Base-by-base conservation (phyloP, 1,140 invertebrate genomes). In the Neoseiulus cucumeris region DNA sequence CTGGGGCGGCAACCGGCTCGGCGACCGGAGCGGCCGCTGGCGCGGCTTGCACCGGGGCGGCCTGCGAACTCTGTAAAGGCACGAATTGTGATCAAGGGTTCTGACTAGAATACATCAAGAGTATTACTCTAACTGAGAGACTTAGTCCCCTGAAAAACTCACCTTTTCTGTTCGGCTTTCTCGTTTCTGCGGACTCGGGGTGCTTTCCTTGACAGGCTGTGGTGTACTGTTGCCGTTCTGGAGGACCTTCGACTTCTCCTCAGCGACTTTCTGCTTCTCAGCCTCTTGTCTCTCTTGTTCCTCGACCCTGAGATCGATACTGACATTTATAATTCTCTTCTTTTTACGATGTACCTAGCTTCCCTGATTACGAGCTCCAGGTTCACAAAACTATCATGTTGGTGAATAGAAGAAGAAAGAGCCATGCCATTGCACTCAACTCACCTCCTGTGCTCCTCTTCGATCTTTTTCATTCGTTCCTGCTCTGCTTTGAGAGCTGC, bases 401-500 rank as follows among this genome's bases (percentile, higher is more conserved):
- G 7, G 45, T 17, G 45, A 47, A 6, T 4, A 47, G 45, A 47
- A 22, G 45, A 17, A 47, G 45, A 4, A 47, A 20, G 18, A 28
- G 5, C 42, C n/a, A n/a, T 44, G n/a, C 42, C n/a, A 47, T 25
- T 59, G 1, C 22, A 20, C 25, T n/a, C n/a, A 25, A 6, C 33
- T 25, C 22, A 59, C 51, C 51, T 59, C 22, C 22, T 59, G 51
- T 59, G 41, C 66, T 69, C 64, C 41, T 67, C 44, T 30, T 68
- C 66, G 44, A 20, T 64, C 41, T 22, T 28, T n/a, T 68, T 47
- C 64, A 59, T 67, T 55, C 64, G 44, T 65, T 72, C 66, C 66
- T 73, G 71, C 64, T 73, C 70, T 39, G 71, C 69, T 45, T 73
- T 70, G 29, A 70, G 64, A 39, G 68, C 68, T 47, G 70, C 44